Evolutionary conservation across 2,888 invertebrate genomes (phyloP).

Genomic region (Priocnemis perturbator): DNA sequence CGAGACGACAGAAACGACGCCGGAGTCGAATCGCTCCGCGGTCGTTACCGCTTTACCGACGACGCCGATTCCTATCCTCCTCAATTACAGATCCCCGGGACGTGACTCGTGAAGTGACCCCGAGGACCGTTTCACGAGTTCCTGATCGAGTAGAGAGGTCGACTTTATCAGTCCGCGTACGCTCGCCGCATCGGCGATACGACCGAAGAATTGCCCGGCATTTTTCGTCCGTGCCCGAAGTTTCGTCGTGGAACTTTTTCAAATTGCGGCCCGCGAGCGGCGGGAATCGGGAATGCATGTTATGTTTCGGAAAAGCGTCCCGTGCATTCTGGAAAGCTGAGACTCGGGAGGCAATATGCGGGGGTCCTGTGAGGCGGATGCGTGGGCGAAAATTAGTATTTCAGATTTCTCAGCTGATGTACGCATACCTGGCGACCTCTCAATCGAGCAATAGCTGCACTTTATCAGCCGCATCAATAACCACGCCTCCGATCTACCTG

Average conservation of each 20-base stretch:
- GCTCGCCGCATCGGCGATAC: slow-evolving; percentile 41
- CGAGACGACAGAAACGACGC: slow-evolving; percentile 15
- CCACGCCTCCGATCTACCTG: slow-evolving; percentile 21
- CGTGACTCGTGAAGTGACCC: slow-evolving; percentile 56
- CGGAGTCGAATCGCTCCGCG: slow-evolving; percentile 40
- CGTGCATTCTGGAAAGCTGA: too few relatives aligned
- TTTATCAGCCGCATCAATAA: slow-evolving; percentile 26
- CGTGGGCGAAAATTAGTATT: too few relatives aligned
- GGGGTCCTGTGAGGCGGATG: too few relatives aligned
- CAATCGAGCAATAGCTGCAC: slow-evolving; percentile 23
- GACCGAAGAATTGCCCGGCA: slow-evolving; percentile 2
- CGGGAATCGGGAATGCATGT: too few relatives aligned
- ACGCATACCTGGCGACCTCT: neutral
- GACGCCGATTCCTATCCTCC: slow-evolving; percentile 54
- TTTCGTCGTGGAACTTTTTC: slow-evolving; percentile 32
- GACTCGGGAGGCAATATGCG: too few relatives aligned
- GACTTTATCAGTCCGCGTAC: slow-evolving; percentile 46
- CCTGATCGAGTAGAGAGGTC: slow-evolving; percentile 35
- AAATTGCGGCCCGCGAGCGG: slow-evolving; percentile 26
- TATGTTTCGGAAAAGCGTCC: too few relatives aligned
- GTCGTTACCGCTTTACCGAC: slow-evolving; percentile 54
- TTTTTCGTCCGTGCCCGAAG: slow-evolving; percentile 17
- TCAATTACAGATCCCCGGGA: slow-evolving; percentile 59
- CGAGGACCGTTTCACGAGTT: slow-evolving; percentile 47
- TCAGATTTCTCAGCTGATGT: neutral